phyloP scores from a whole-genome alignment of 2,888 invertebrate genomes.

The Bellardia bayeri region DNA sequence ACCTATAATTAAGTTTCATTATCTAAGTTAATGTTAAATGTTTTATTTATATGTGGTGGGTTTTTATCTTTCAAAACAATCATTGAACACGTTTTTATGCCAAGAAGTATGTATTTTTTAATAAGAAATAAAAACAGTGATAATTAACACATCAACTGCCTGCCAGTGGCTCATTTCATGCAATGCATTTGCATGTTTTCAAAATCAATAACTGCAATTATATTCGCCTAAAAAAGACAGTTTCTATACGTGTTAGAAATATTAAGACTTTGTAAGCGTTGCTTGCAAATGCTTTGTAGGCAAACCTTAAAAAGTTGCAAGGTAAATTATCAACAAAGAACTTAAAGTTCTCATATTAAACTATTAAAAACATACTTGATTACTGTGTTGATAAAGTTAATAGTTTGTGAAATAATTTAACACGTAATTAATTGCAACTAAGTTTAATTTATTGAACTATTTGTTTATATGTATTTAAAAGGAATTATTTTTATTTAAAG shows the following conservation, averaged over 20 bases:
- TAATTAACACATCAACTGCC: constrained; percentile 41
- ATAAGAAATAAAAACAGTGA: constrained; percentile 11
- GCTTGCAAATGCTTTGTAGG: background rate
- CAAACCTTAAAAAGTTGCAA: constrained; percentile 12
- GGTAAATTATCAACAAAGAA: background rate
- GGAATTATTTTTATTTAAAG: background rate
- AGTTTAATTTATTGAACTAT: background rate
- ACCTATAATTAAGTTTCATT: background rate
- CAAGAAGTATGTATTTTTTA: background rate
- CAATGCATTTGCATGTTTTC: constrained; percentile 27
- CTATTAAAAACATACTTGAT: background rate
- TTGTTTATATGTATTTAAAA: background rate
- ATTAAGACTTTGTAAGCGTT: constrained; percentile 6
- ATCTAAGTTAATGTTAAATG: constrained; percentile 16
- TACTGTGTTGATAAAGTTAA: background rate
- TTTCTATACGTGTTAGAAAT: constrained; percentile 23
- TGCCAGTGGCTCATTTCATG: constrained; percentile 17
- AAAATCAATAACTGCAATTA: constrained; percentile 29
- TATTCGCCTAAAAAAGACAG: constrained; percentile 1
- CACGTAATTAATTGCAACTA: background rate
- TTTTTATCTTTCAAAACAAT: constrained; percentile 20
- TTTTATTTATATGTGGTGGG: constrained; percentile 5
- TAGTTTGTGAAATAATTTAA: background rate
- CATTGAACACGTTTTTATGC: constrained; percentile 32
- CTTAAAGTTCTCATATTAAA: background rate